Conservation (phyloP, 23 tunicate genomes). For the Trididemnum miniatum region DNA sequence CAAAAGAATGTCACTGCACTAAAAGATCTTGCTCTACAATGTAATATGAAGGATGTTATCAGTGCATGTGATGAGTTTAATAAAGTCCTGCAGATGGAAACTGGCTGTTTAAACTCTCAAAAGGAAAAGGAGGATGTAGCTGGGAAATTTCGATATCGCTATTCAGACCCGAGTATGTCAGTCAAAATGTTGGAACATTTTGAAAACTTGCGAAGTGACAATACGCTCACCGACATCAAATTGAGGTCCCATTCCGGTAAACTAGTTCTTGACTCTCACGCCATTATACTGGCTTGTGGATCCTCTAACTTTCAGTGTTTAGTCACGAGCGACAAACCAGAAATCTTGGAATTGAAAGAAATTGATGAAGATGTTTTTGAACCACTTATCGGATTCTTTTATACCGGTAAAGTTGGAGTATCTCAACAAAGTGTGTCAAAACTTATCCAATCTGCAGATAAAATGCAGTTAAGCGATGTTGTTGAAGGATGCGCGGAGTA, state of each 20-base stretch:
- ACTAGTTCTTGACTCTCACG: constrained; percentile 37
- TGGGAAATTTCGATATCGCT: constrained; percentile 63
- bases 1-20: constrained; percentile 55
- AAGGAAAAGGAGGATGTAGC: constrained; percentile 56
- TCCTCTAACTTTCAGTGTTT: constrained; percentile 40
- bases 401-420: constrained; percentile 63
- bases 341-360: constrained; percentile 29
- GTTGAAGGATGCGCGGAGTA: constrained; percentile 78
- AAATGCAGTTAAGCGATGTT: constrained; percentile 47
- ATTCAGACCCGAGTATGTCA: constrained; percentile 70
- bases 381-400: constrained; percentile 38
- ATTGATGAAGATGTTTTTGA: constrained; percentile 50
- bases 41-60: constrained; percentile 66
- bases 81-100: constrained; percentile 44
- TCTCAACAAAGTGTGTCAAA: constrained; percentile 37
- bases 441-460: constrained; percentile 41
- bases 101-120: constrained; percentile 25
- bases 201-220: constrained; percentile 42
- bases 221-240: constrained; percentile 39
- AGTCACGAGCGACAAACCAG: constrained; percentile 3
- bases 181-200: constrained; percentile 72
- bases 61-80: constrained; percentile 82
- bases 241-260: constrained; percentile 36
- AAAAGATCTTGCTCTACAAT: constrained; percentile 47
- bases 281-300: constrained; percentile 40